Percentiles rank a stretch among this genome's conserved stretches.
Conservation (phyloP, 2,113 vertebrate genomes). For the Regulus satrapa region DNA sequence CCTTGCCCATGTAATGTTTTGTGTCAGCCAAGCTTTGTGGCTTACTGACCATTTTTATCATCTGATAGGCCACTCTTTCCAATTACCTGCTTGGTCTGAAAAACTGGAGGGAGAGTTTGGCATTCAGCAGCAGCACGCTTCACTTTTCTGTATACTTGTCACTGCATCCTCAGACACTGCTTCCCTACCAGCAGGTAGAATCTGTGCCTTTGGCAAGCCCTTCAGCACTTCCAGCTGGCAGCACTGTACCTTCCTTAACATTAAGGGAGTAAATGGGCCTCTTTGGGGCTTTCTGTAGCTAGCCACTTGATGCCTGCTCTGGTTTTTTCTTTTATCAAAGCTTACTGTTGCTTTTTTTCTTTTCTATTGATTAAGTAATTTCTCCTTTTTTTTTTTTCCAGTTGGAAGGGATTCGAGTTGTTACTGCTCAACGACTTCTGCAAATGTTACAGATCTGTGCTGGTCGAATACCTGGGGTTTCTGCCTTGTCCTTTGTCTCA, state of each 20-base stretch:
- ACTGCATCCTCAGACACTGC: neutral
- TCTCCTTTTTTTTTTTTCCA: conserved; percentile 31
- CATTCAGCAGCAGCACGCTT: neutral
- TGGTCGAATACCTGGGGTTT: conserved; percentile 64
- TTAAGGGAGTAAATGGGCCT: neutral
- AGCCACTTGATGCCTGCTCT: neutral
- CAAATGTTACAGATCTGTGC: conserved; percentile 71
- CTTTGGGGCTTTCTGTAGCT: neutral
- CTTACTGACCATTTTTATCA: neutral
- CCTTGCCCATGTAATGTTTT: neutral
- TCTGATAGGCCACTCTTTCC: neutral
- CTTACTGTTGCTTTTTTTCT: neutral
- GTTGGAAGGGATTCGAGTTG: conserved; percentile 32
- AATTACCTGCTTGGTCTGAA: neutral
- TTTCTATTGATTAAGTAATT: neutral
- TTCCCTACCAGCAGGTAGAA: neutral
- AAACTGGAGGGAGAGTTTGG: neutral
- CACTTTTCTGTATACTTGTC: neutral
- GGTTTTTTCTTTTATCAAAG: neutral
- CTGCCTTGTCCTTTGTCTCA: conserved; percentile 66
- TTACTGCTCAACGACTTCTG: conserved; percentile 70
- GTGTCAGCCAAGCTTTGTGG: neutral
- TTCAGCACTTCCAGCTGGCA: neutral
- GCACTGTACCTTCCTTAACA: neutral
- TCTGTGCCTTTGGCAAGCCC: neutral